A percentile compares a stretch with the other conserved stretches of the same genome.
These are phyloP conservation scores for Equus quagga DNA, from an alignment of 2,113 vertebrate species.

Conservation along the genomic window DNA sequence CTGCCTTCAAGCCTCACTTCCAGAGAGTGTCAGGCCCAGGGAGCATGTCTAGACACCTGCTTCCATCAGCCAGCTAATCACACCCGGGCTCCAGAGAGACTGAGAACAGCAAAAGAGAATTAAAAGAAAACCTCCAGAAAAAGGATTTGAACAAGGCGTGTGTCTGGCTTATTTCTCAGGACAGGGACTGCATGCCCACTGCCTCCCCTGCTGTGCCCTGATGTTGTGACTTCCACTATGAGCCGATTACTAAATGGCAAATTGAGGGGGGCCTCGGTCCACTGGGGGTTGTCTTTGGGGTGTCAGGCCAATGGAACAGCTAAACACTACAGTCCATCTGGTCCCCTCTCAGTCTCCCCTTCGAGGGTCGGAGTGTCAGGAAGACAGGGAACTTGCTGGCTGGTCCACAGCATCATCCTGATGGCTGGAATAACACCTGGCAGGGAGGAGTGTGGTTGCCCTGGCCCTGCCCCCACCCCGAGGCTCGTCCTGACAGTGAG, in stretches of 20 bases:
- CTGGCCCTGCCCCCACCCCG: too few species aligned
- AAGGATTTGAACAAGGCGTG: accelerated
- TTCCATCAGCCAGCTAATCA: not conserved
- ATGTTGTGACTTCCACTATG: not conserved
- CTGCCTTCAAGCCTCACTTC: not conserved
- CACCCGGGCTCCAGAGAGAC: not conserved
- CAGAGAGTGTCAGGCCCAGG: not conserved
- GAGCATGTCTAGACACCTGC: not conserved
- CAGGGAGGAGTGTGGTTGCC: accelerated
- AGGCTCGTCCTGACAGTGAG: not conserved
- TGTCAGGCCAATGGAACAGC: not conserved
- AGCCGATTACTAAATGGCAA: not conserved
- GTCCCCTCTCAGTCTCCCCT: not conserved
- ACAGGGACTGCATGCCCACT: accelerated
- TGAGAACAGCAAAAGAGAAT: not conserved
- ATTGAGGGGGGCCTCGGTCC: not conserved
- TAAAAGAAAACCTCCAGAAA: not conserved
- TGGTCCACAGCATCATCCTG: not conserved
- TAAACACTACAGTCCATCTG: not conserved
- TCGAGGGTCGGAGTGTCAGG: too few species aligned
- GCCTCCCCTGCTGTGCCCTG: accelerated
- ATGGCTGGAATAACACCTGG: not conserved
- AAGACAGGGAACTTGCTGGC: not conserved
- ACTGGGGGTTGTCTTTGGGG: accelerated
- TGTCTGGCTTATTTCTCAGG: not conserved